Conservation (phyloP, 2,113 vertebrate genomes). For the Ictalurus furcatus region DNA sequence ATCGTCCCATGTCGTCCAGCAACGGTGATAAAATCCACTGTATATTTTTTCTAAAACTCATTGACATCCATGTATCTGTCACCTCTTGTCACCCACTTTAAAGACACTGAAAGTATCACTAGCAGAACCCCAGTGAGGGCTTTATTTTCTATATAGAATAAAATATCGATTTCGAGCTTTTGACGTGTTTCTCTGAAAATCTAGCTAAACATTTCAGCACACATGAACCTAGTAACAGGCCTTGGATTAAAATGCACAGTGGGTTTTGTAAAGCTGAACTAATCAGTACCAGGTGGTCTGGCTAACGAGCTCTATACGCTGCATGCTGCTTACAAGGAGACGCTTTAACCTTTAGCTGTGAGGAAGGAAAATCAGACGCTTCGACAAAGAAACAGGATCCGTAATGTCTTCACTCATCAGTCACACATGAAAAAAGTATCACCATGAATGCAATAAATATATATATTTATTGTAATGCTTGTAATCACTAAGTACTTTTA, state of each 20-base stretch:
- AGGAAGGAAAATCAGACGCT: not conserved
- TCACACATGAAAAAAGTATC: not conserved
- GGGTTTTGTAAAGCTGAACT: slow-evolving; percentile 34
- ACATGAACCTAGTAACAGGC: not conserved
- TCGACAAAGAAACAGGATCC: not conserved
- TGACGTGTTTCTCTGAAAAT: not conserved
- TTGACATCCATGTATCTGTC: not conserved
- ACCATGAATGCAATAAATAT: not conserved
- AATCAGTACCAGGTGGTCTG: slow-evolving; percentile 40
- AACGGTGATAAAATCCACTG: not conserved
- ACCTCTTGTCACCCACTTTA: not conserved
- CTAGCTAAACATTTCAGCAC: not conserved
- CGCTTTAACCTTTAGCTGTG: not conserved
- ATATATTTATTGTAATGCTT: not conserved
- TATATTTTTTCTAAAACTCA: not conserved
- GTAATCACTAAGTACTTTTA: not conserved
- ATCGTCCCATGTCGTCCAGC: not conserved
- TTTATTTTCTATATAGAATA: not conserved
- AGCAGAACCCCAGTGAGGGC: too few relatives aligned
- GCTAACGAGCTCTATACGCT: slow-evolving; percentile 14
- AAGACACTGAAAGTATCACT: not conserved
- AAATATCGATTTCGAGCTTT: not conserved
- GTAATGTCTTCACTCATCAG: not conserved
- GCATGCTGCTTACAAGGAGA: not conserved
- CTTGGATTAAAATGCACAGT: slow-evolving; percentile 26